These are phyloP conservation scores for Rallus crepitans DNA, from an alignment of 2,797 vertebrate genomes.

Conservation along the genomic window DNA sequence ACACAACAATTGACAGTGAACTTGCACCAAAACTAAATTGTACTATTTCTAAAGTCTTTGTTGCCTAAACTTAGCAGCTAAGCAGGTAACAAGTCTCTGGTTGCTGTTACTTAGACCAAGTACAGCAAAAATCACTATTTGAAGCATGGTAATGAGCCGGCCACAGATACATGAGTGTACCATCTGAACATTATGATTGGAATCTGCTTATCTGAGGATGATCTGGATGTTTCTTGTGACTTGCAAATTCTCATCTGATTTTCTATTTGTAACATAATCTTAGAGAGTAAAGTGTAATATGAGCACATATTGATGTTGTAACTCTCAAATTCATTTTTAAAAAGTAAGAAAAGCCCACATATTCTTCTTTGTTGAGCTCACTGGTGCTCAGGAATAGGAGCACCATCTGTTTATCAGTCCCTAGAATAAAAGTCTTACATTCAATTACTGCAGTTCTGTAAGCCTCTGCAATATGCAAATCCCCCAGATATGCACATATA, in stretches of 20 bases:
- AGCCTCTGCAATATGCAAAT: conserved; percentile 38
- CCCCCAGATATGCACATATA: neutral
- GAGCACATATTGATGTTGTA: neutral
- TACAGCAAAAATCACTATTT: neutral
- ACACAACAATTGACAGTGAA: neutral
- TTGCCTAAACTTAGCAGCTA: neutral
- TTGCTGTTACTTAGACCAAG: neutral
- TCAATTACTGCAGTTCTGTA: neutral
- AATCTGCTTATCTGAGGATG: conserved; percentile 48
- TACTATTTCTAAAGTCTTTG: neutral
- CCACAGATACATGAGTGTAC: neutral
- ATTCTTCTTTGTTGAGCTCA: conserved; percentile 19
- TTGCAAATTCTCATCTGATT: conserved; percentile 43
- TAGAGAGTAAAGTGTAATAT: conserved; percentile 16
- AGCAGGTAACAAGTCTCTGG: neutral
- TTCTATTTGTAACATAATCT: conserved; percentile 52
- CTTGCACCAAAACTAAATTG: neutral
- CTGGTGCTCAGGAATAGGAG: conserved; percentile 13
- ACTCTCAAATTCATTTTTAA: neutral
- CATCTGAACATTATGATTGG: neutral
- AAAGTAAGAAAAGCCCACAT: neutral
- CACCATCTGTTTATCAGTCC: conserved; percentile 45
- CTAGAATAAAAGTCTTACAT: neutral
- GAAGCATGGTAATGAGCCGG: neutral
- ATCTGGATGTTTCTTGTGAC: conserved; percentile 45